Evolutionary conservation across 2,888 invertebrate species (phyloP), one percentile per base, ranked within the genome.

Genomic region (Tigriopus californicus): DNA sequence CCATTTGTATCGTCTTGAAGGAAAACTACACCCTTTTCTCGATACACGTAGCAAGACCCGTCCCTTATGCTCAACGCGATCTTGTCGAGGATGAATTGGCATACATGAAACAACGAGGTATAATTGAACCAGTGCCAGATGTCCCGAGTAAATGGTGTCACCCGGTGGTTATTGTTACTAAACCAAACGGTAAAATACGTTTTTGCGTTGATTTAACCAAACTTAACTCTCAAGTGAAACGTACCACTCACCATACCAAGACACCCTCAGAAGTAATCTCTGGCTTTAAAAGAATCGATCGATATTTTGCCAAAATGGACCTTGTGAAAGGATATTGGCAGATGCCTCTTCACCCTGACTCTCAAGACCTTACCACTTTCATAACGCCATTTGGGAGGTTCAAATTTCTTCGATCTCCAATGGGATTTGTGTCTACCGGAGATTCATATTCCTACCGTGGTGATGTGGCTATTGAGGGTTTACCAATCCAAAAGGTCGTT

Each of bases 261-360:
- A 33, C 33, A 33, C 33, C 33, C 8, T 5, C 33, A 3, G 33
- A 33, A 8, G 33, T 8, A 3, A 33, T 33, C 3, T 33, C 33
- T 3, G 33, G 33, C 8, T 33, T 33, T 33, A 33, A 33, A 33
- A 33, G 8, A 8, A 33, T 3, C 8, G 8, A 33, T 33, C 33
- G 33, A 5, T 33, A 33, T 8, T 33, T 33, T 8, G 33, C 33
- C 33, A 33, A 33, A 33, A 5, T 33, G 33, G 55, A 54, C 12
- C 33, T 56, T 33, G 10, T 49, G 5, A 44, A 44, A 18, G 47
- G 59, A 13, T 61, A 55, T 51, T 61, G 55, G 61, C 48, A 61
- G 18, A 6, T 61, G 13, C 40, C 51, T n/a, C 52, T 58, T 5
- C 25, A 24, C 13, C 20, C 12, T 2, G 44, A 49, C 8, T 33